Evolutionary conservation across 2,888 invertebrate species (phyloP), one percentile per base, ranked within the genome.

Genomic region (Adelognathus sp.): DNA sequence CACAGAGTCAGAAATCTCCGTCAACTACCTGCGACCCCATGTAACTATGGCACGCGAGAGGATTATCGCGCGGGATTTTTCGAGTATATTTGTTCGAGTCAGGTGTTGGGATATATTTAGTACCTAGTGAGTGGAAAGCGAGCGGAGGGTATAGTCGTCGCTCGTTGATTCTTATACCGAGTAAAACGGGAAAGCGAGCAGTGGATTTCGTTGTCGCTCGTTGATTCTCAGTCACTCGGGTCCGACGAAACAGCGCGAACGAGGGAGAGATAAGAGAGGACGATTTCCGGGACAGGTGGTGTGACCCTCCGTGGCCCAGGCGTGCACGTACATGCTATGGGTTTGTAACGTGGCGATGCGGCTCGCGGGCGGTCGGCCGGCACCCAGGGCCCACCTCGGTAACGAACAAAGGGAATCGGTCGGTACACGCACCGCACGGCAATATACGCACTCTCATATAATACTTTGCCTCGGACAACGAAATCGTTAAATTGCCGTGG

Each of bases 401-500:
- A 69, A 36, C 58, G 64, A 76, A 71, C 76, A 76, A 76, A 76
- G 76, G 70, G 63, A 72, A 67, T 69, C 66, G 63, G 14, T n/a
- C 7, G 27, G 60, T 9, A 46, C 6, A 58, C 56, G 46, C 29
- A 46, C 29, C 50, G 50, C 50, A 50, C 50, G 50, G 50, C 21
- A 6, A 24, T 50, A 21, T 24, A 24, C 21, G n/a, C n/a, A 21
- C 29, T 31, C 16, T 29, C 29, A 29, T 63, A 46, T n/a, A n/a
- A 63, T 46, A 46, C 63, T 11, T n/a, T n/a, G n/a, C n/a, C n/a
- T n/a, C 44, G 11, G 9, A 24, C 21, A 31, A 56, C 58, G 74
- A 81, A 80, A 86, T 86, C 84, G 85, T 82, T 85, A 85, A 11
- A 87, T 86, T 86, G 85, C 41, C 72, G 67, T 84, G 83, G 84